Conservation (phyloP, 2,888 invertebrate species). For the Tineola bisselliella region DNA sequence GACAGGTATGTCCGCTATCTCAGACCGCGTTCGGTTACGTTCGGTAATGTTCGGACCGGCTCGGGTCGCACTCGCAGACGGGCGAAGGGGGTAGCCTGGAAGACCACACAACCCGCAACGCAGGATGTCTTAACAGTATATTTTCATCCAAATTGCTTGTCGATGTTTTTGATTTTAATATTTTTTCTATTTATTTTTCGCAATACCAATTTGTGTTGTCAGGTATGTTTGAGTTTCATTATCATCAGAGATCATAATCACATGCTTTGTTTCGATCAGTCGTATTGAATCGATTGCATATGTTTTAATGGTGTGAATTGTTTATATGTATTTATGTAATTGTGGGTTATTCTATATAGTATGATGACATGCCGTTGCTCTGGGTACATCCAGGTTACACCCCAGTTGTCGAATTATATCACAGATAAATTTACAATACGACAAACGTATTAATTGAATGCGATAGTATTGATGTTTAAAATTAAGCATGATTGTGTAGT, state of each 20-base stretch:
- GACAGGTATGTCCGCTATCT: conserved; percentile 73
- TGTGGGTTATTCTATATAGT: conserved; percentile 54
- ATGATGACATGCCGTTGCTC: conserved; percentile 47
- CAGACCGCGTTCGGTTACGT: conserved; percentile 55
- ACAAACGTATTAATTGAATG: conserved; percentile 30
- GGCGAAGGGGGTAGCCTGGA: conserved; percentile 63
- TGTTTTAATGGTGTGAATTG: conserved; percentile 55
- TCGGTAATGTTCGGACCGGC: conserved; percentile 53
- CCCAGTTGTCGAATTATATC: conserved; percentile 34
- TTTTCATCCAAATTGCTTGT: conserved; percentile 60
- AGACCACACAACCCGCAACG: conserved; percentile 61
- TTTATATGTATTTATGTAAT: conserved; percentile 42
- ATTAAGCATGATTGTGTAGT: conserved; percentile 53
- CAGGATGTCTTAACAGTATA: conserved; percentile 57
- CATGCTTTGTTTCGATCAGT: conserved; percentile 42
- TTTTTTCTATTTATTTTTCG: conserved; percentile 24
- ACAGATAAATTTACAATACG: conserved; percentile 63
- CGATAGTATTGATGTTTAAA: conserved; percentile 44
- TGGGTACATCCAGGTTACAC: conserved; percentile 61
- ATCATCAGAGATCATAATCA: conserved; percentile 29
- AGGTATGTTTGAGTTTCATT: conserved; percentile 42
- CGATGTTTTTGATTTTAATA: conserved; percentile 62
- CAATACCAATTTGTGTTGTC: conserved; percentile 19
- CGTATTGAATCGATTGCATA: conserved; percentile 41
- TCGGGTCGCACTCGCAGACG: conserved; percentile 34